Evolutionary conservation across 2,113 vertebrate genomes (phyloP).

Genomic region (Solea senegalensis): DNA sequence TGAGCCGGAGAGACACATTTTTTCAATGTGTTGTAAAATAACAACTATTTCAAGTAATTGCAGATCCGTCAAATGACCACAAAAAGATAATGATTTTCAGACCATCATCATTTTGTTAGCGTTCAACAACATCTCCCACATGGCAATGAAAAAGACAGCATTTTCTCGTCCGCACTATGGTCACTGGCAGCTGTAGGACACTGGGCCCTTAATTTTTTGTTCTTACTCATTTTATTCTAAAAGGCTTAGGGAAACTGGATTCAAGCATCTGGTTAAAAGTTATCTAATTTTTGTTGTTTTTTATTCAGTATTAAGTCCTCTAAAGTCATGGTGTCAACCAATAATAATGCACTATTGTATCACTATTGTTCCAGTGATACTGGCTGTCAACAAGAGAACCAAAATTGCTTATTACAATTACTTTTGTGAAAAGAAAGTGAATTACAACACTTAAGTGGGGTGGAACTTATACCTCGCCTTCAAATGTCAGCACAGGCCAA

Average conservation of each 20-base stretch:
- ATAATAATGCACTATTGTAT: background rate
- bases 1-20: background rate
- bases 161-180: background rate
- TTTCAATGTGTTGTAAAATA: too few relatives aligned
- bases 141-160: background rate
- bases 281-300: background rate
- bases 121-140: background rate
- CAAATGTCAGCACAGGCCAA: constrained; percentile 13
- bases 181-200: background rate
- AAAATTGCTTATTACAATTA: constrained; percentile 12
- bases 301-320: constrained; percentile 5
- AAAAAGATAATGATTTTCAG: too few relatives aligned
- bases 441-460: background rate
- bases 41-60: too few relatives aligned
- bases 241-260: background rate
- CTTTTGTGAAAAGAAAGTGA: constrained; percentile 19
- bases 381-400: constrained; percentile 23
- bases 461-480: background rate
- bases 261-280: background rate
- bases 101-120: background rate
- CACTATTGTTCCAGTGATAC: constrained; percentile 1
- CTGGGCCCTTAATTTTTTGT: background rate
- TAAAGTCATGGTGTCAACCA: background rate
- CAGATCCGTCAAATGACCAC: too few relatives aligned
- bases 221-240: background rate